phyloP scores from a whole-genome alignment of 2,888 invertebrate genomes.

The Patella depressa region DNA sequence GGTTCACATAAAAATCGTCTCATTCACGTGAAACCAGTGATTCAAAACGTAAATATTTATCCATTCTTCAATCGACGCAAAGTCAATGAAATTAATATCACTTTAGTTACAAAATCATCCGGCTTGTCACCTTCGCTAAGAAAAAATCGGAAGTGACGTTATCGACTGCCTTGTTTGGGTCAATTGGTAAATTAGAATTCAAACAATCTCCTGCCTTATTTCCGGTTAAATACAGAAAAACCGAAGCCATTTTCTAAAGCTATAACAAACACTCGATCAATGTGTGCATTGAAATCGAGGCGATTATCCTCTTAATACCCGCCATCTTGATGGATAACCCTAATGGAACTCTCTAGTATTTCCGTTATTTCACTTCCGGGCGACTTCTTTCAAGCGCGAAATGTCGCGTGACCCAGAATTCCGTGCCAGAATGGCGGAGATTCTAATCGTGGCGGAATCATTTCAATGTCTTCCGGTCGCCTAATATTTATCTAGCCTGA shows the following conservation, averaged over 20 bases:
- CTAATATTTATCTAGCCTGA: conserved; percentile 29
- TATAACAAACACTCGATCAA: not conserved
- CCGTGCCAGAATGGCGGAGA: conserved; percentile 22
- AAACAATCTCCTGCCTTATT: not conserved
- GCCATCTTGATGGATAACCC: conserved; percentile 29
- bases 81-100: conserved; percentile 24
- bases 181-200: conserved; percentile 12
- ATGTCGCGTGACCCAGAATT: conserved; percentile 30
- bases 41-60: conserved; percentile 31
- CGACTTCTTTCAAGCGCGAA: conserved; percentile 25
- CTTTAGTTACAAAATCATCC: conserved; percentile 23
- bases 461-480: conserved; percentile 23
- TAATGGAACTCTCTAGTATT: conserved; percentile 56
- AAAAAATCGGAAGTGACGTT: conserved; percentile 9
- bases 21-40: conserved; percentile 21
- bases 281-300: conserved; percentile 5
- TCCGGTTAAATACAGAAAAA: conserved; percentile 5
- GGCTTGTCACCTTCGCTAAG: conserved; percentile 1
- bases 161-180: conserved; percentile 7
- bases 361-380: conserved; percentile 48
- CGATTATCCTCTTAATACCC: conserved; percentile 5
- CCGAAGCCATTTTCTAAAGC: conserved; percentile 1
- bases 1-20: not conserved
- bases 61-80: conserved; percentile 15
- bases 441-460: conserved; percentile 14